phyloP scores from a whole-genome alignment of 2,797 vertebrate species.

The Microctenopoma stevenorrisi region DNA sequence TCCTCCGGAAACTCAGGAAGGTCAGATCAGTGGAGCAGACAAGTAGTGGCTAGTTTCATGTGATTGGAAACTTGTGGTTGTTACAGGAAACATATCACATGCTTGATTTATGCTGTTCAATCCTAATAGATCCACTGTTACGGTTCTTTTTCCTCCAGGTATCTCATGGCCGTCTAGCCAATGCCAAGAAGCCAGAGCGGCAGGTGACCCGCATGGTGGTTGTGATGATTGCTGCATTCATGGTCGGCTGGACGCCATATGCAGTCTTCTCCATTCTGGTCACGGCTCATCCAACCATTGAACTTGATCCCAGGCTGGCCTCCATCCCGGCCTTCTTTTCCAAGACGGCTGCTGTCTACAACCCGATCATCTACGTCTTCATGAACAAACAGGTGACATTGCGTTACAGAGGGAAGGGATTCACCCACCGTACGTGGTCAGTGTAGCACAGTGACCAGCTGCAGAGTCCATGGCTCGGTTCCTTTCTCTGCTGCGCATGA shows the following conservation, averaged over 20 bases:
- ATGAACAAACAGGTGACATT: conserved; percentile 93
- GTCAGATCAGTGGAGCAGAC: conserved; percentile 62
- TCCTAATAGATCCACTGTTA: no score
- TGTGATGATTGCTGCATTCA: conserved; percentile 91
- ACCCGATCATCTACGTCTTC: conserved; percentile 93
- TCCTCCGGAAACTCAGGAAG: conserved; percentile 89
- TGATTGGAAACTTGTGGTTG: no score
- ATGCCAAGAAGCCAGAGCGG: conserved; percentile 86
- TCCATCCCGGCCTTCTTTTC: conserved; percentile 92
- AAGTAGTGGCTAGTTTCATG: no score
- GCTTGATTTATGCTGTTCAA: no score
- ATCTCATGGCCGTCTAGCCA: conserved; percentile 86
- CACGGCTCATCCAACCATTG: conserved; percentile 85
- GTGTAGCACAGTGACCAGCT: neutral
- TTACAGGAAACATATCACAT: no score
- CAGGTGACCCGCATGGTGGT: conserved; percentile 92
- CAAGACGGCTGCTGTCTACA: conserved; percentile 92
- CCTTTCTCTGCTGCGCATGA: conserved; percentile 7
- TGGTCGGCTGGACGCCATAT: conserved; percentile 91
- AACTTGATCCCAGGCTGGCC: conserved; percentile 87
- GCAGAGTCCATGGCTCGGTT: neutral
- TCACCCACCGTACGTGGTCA: neutral
- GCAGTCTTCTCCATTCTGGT: conserved; percentile 88
- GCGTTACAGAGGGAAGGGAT: neutral
- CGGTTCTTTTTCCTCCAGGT: conserved; percentile 76